Evolutionary conservation across 2,113 vertebrate species (phyloP).

Genomic region (Larimichthys polyactis): DNA sequence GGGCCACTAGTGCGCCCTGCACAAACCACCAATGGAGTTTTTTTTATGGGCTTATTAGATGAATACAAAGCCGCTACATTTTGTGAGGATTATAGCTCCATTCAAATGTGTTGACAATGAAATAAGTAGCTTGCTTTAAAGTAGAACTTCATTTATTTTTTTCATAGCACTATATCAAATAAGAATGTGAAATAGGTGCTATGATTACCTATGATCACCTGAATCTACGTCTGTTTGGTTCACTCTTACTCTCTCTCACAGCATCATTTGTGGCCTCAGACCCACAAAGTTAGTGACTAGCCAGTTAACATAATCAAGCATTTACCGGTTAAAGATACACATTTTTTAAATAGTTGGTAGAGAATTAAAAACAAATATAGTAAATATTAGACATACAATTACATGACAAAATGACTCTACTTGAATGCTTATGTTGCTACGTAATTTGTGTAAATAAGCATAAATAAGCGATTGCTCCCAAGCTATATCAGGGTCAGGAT

Average conservation of each 20-base stretch:
- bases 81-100: background rate
- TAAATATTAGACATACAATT: background rate
- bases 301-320: background rate
- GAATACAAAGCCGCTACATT: slow-evolving; percentile 42
- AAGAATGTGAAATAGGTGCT: background rate
- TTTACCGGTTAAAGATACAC: too few species aligned
- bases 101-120: slow-evolving; percentile 39
- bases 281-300: background rate
- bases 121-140: slow-evolving; percentile 14
- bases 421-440: background rate
- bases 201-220: background rate
- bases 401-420: background rate
- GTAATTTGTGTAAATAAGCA: too few species aligned
- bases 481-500: too few species aligned
- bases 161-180: background rate
- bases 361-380: too few species aligned
- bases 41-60: slow-evolving; percentile 32
- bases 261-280: too few species aligned
- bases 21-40: slow-evolving; percentile 26
- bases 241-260: too few species aligned
- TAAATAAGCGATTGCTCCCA: too few species aligned
- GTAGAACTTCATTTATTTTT: background rate
- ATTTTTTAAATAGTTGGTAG: too few species aligned
- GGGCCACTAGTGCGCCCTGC: slow-evolving; percentile 11
- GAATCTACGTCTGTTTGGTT: too few species aligned